Conservation (phyloP, 2,888 invertebrate genomes). For the Rutpela maculata region DNA sequence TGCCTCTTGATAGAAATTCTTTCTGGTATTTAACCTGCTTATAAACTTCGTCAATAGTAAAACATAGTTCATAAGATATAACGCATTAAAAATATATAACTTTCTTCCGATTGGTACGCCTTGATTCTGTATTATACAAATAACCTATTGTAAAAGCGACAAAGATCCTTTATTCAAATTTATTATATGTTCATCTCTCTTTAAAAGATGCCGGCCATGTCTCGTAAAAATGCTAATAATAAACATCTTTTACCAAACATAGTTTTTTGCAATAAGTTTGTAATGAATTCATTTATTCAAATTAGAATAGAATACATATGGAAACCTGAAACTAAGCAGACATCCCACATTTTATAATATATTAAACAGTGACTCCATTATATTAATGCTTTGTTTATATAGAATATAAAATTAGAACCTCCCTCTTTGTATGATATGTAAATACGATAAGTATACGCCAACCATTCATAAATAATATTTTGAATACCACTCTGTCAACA, state of each 20-base stretch:
- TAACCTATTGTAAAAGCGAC: background rate
- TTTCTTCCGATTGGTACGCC: background rate
- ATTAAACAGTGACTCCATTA: slow-evolving; percentile 49
- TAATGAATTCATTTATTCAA: slow-evolving; percentile 36
- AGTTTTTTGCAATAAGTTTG: slow-evolving; percentile 11
- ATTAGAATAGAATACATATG: slow-evolving; percentile 12
- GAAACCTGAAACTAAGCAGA: slow-evolving; percentile 14
- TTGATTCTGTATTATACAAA: background rate
- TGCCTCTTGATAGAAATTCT: too few relatives aligned
- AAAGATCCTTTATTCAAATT: background rate
- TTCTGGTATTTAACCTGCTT: too few relatives aligned
- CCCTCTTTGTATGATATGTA: slow-evolving; percentile 50
- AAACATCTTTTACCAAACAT: background rate
- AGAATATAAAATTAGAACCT: slow-evolving; percentile 52
- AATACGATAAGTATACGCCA: slow-evolving; percentile 53
- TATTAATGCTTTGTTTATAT: slow-evolving; percentile 48
- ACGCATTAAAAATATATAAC: too few relatives aligned
- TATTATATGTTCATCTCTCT: background rate
- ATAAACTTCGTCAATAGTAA: too few relatives aligned
- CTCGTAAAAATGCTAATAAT: background rate
- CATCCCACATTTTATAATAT: slow-evolving; percentile 34
- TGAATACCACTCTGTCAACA: slow-evolving; percentile 63
- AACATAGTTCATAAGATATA: too few relatives aligned
- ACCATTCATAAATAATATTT: slow-evolving; percentile 58
- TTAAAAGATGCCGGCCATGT: background rate